phyloP scores from a whole-genome alignment of 2,888 invertebrate genomes.

The Lasioglossum pauxillum region DNA sequence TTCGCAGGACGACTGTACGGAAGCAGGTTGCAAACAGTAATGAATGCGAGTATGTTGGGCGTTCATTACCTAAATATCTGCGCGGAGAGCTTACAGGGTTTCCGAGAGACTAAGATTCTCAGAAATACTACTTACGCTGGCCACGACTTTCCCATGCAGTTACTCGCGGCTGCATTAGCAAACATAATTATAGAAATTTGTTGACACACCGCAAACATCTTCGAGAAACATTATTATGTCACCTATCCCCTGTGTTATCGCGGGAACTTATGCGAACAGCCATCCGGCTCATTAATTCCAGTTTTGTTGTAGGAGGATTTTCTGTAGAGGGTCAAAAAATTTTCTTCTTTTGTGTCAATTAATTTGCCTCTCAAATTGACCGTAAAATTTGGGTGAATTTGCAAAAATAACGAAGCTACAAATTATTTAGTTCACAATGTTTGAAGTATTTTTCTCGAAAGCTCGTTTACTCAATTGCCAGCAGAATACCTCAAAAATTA shows the following conservation, averaged over 20 bases:
- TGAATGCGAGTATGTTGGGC: conserved; percentile 54
- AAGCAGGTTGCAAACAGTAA: conserved; percentile 52
- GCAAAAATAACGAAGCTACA: not conserved
- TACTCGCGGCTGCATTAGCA: conserved; percentile 38
- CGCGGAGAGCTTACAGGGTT: conserved; percentile 51
- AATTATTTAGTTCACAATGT: not conserved
- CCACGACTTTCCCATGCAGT: conserved; percentile 39
- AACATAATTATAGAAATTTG: conserved; percentile 59
- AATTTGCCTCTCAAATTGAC: too few relatives aligned
- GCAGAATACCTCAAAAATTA: too few relatives aligned
- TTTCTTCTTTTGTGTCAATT: not conserved
- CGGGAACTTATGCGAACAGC: not conserved
- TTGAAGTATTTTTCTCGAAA: too few relatives aligned
- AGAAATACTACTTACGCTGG: conserved; percentile 50
- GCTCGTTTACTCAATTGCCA: too few relatives aligned
- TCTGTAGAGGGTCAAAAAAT: not conserved
- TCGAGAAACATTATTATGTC: conserved; percentile 22
- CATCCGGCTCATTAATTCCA: not conserved
- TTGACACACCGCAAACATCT: conserved; percentile 42
- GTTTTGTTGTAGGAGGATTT: not conserved
- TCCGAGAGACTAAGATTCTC: conserved; percentile 53
- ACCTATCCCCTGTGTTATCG: not conserved
- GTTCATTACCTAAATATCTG: conserved; percentile 60
- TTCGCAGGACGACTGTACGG: conserved; percentile 29
- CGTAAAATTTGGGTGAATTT: not conserved